phyloP scores from a whole-genome alignment of 2,888 invertebrate species.

The Papilio demoleus region DNA sequence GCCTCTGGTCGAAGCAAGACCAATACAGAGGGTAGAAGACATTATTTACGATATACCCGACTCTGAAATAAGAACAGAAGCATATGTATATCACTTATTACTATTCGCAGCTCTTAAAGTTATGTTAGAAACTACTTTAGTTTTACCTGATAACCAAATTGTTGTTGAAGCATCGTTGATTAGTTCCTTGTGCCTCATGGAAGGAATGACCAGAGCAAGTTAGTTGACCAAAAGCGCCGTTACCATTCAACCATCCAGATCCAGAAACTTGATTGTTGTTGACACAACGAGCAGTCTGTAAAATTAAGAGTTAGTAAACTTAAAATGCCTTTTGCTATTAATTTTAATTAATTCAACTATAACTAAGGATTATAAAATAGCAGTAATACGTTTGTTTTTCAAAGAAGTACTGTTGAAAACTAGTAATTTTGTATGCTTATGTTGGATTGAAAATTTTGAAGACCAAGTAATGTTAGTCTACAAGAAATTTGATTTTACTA shows the following conservation, averaged over 20 bases:
- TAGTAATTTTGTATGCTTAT: not conserved
- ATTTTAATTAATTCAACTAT: no score
- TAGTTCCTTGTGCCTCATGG: constrained; percentile 69
- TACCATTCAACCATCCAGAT: constrained; percentile 64
- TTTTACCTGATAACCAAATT: constrained; percentile 70
- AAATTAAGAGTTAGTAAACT: not conserved
- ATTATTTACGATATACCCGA: constrained; percentile 77
- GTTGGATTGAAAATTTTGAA: no score
- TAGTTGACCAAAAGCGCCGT: constrained; percentile 66
- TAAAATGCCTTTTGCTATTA: no score
- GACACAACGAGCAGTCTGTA: constrained; percentile 67
- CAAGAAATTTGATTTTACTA: no score
- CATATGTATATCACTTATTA: not conserved
- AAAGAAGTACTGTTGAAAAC: not conserved
- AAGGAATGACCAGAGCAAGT: constrained; percentile 68
- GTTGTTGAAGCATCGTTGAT: constrained; percentile 68
- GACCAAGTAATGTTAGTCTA: no score
- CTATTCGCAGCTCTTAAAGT: not conserved
- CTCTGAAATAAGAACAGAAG: constrained; percentile 55
- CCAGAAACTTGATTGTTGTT: constrained; percentile 61
- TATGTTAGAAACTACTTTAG: not conserved
- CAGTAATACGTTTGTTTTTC: not conserved
- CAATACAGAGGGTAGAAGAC: constrained; percentile 76
- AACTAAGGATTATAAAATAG: not conserved
- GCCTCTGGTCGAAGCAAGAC: constrained; percentile 81